phyloP scores from a whole-genome alignment of 2,888 invertebrate genomes.

The Drosophila lutescens region DNA sequence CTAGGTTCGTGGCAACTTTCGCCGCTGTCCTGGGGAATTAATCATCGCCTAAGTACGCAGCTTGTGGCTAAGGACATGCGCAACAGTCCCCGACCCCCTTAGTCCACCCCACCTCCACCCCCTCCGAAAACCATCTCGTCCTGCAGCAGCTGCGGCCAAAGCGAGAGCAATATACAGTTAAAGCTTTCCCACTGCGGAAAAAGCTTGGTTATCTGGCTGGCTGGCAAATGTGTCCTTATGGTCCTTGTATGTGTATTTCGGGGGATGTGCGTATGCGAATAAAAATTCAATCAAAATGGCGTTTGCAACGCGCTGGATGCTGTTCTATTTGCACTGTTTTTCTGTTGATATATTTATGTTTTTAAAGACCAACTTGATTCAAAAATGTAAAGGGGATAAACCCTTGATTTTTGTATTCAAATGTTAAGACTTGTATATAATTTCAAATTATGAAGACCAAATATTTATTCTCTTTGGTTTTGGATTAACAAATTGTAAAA shows the following conservation, averaged over 20 bases:
- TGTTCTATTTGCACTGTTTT: slow-evolving; percentile 4
- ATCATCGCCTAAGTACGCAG: slow-evolving; percentile 74
- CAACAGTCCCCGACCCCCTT: slow-evolving; percentile 60
- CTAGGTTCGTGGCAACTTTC: slow-evolving; percentile 71
- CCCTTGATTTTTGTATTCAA: no score
- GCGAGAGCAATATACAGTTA: slow-evolving; percentile 63
- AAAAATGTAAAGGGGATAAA: neutral
- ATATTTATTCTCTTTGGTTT: no score
- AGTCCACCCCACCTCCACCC: neutral
- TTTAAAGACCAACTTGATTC: neutral
- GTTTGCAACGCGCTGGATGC: slow-evolving; percentile 33
- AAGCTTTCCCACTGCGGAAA: slow-evolving; percentile 38
- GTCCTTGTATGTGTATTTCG: slow-evolving; percentile 18
- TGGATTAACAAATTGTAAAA: no score
- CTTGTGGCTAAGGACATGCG: slow-evolving; percentile 77
- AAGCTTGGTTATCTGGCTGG: slow-evolving; percentile 72
- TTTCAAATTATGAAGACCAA: no score
- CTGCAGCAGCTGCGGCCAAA: slow-evolving; percentile 58
- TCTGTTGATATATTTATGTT: neutral
- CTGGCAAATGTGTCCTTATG: slow-evolving; percentile 42
- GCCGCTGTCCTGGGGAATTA: slow-evolving; percentile 66
- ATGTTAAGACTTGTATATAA: no score
- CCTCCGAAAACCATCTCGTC: slow-evolving; percentile 21
- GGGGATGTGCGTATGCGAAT: slow-evolving; percentile 28
- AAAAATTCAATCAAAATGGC: slow-evolving; percentile 70